Base-by-base conservation (phyloP, 1,140 invertebrate species). In the Polypedilum vanderplanki region DNA sequence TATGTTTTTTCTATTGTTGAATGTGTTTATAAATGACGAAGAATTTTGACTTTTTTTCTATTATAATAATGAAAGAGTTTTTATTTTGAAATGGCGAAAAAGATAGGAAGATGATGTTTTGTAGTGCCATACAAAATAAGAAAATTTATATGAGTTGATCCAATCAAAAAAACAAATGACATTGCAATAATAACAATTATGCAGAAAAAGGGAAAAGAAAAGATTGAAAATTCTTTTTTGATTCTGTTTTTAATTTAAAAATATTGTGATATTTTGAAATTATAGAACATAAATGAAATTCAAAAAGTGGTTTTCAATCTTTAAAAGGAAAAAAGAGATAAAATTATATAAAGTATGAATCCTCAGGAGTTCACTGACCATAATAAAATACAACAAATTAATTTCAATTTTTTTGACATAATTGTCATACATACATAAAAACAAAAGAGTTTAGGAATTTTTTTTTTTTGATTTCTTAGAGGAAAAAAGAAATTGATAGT, bases 1-100 rank as follows among this genome's bases (percentile, higher is more conserved):
- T 83, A 78, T 81, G 81, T 80, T 80, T 82, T 79, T 83, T 82
- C 79, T 83, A 81, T 81, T 83, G 82, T 78, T 78, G 77, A 76
- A 75, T 70, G 46, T 57, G n/a, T 57, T 57, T 33, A 3, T 33
- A 12, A 57, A 57, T 57, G 46, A 57, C n/a, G 46, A 57, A 57
- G n/a, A n/a, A n/a, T 57, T 57, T 57, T 57, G 24, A 33, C 24
- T 33, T 33, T 57, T 57, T 57, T 46, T 46, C 1, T 15, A 57
- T n/a, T 4, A 57, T n/a, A 57, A 57, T n/a, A 12, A 57, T 15
- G 12, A n/a, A n/a, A 57, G 9, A 12, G 12, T 57, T 57, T 46
- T 57, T 57, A 57, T n/a, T 57, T 57, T 57, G n/a, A 57, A 57
- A 15, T 12, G n/a, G 12, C 46, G n/a, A 57, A n/a, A 15, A 57